Conservation (phyloP, 2,888 invertebrate species). For the Rhagophthalmus giganteus region DNA sequence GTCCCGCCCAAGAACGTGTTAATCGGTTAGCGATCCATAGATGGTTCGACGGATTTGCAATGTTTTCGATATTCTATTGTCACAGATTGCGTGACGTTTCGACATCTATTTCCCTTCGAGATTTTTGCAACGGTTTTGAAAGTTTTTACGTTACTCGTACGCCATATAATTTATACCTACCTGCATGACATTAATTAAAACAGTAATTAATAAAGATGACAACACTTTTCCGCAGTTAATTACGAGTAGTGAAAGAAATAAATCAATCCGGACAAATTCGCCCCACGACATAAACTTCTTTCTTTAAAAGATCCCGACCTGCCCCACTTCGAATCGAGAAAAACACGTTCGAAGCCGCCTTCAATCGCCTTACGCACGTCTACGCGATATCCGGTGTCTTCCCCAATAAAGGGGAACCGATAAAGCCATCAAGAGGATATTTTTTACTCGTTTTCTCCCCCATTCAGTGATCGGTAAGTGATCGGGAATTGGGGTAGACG, state of each 20-base stretch:
- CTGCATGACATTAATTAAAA: conserved; percentile 1
- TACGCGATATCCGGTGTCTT: conserved; percentile 30
- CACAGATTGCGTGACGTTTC: too few species aligned
- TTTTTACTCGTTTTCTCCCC: conserved; percentile 33
- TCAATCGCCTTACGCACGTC: conserved; percentile 33
- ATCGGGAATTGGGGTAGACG: conserved; percentile 38
- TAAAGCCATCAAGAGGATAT: conserved; percentile 39
- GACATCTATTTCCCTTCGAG: too few species aligned
- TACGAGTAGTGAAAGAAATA: too few species aligned
- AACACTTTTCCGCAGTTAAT: too few species aligned
- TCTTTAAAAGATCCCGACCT: too few species aligned
- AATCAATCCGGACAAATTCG: not conserved
- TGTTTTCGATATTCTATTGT: too few species aligned
- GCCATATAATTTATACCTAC: not conserved
- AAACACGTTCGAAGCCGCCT: conserved; percentile 23
- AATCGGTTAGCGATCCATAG: too few species aligned
- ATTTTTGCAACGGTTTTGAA: not conserved
- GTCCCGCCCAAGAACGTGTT: too few species aligned
- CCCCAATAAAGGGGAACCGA: conserved; percentile 36
- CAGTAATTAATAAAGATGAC: not conserved
- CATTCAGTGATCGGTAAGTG: conserved; percentile 37
- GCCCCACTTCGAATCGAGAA: conserved; percentile 14
- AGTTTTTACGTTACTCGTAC: not conserved
- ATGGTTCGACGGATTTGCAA: too few species aligned
- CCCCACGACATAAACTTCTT: too few species aligned